These are phyloP conservation scores for Enteromius afrohamiltoni DNA, from an alignment of 2,797 vertebrate species.

Conservation along the genomic window DNA sequence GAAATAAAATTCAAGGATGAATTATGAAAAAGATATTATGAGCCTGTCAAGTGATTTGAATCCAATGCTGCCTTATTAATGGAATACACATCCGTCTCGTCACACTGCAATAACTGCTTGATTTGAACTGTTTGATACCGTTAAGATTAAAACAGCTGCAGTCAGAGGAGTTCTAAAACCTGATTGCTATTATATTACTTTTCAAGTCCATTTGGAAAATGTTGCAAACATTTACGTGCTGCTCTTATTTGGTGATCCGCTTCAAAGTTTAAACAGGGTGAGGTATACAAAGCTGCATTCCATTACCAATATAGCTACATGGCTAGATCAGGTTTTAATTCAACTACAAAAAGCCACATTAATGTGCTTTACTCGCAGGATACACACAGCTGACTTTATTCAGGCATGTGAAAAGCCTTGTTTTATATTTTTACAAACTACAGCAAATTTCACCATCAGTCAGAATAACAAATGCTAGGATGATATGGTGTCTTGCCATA, in stretches of 20 bases:
- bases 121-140: not conserved
- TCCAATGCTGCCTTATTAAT: not conserved
- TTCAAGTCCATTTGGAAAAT: not conserved
- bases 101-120: conserved; percentile 2
- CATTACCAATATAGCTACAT: conserved; percentile 6
- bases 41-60: not conserved
- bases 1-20: not conserved
- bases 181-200: not conserved
- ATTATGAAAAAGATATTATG: not conserved
- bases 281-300: conserved; percentile 32
- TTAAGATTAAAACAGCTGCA: conserved; percentile 18
- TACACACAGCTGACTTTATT: conserved; percentile 3
- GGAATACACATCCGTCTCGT: not conserved
- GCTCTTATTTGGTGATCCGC: conserved; percentile 1
- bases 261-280: conserved; percentile 22
- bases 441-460: not conserved
- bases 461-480: conserved; percentile 1
- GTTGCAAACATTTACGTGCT: not conserved
- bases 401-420: not conserved
- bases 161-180: conserved; percentile 1
- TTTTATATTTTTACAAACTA: conserved; percentile 8
- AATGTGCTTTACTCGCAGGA: not conserved
- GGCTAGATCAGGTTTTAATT: conserved; percentile 28
- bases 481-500: not conserved
- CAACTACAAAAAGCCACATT: not conserved